Evolutionary conservation across 30 jellyfish, hydroid and myxozoan genomes (phyloP).

Genomic region (Hydractinia echinata): DNA sequence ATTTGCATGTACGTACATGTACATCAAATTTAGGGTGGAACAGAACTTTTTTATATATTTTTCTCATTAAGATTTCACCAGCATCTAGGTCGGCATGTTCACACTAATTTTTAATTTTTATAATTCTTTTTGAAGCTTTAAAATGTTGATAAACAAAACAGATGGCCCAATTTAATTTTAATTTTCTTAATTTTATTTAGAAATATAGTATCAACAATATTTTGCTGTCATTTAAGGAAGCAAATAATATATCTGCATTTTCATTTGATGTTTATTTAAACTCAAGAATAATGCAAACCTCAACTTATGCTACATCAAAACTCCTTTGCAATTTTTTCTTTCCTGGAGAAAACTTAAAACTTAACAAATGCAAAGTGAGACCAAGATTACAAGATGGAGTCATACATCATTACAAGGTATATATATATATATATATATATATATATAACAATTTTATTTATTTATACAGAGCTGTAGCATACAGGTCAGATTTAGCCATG

Average conservation of each 20-base stretch:
- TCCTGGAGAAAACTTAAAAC: not conserved
- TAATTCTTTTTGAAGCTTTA: no score
- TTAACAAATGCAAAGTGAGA: not conserved
- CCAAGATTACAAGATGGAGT: not conserved
- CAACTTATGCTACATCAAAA: not conserved
- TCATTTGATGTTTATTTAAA: not conserved
- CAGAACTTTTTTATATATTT: no score
- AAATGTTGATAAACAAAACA: no score
- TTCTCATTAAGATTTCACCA: no score
- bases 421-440: not conserved
- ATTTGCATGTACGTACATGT: no score
- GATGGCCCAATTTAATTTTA: not conserved
- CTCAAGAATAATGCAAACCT: not conserved
- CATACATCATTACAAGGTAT: conserved; percentile 8
- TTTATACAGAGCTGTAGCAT: not conserved
- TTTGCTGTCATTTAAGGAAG: not conserved
- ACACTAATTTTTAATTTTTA: no score
- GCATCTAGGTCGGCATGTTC: no score
- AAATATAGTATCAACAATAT: conserved; percentile 1
- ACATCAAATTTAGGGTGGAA: no score
- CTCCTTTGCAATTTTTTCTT: conserved; percentile 10
- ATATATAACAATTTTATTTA: not conserved
- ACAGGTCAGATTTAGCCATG: not conserved
- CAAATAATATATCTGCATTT: conserved; percentile 14
- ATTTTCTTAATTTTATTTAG: not conserved